Evolutionary conservation across 2,797 vertebrate species (phyloP), one percentile per base, ranked within the genome.

Genomic region (Mareca strepera): DNA sequence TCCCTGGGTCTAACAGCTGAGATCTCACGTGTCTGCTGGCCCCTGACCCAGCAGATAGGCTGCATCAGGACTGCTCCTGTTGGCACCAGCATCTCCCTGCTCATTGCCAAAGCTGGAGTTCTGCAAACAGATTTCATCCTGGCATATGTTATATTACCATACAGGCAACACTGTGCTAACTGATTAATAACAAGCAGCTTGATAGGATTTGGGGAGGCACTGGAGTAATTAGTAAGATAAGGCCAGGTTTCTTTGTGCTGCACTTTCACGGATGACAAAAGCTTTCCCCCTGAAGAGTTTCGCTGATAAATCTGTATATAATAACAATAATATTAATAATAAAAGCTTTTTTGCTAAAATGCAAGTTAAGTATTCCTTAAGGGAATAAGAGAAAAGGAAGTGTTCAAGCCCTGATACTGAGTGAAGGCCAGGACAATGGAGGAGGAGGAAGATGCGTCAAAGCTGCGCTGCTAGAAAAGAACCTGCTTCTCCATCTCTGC

Each of bases 181-280:
- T 96, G 95, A 97, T 97, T 96, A 97, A 89, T 96, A 96, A 94
- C 73, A 96, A 94, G 82, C 78, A 82, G 92, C 86, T 64, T 93
- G 93, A 96, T 96, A 95, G 95, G 96, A 97, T 97, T 95, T 97
- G 90, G 88, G 92, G 94, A 97, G 86, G 79, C 93, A 86, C 82
- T 95, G 89, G 88, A 96, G 96, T 97, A 97, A 97, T 98, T 98
- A 97, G 95, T 92, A 96, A 97, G 97, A 98, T 97, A 98, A 97
- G 93, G 91, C 76, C 76, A 96, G 94, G 97, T 97, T 96, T 94
- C 92, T 97, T 96, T 97, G 96, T 97, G 90, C 88, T 52, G 59
- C 74, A 80, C 69, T 96, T 96, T 94, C 86, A 94, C 2, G 8
- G 90, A 79, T 95, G 95, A 97, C 93, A 97, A 96, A 96, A 95